Base-by-base conservation (phyloP, 2,113 vertebrate species). In the Percopsis transmontana region DNA sequence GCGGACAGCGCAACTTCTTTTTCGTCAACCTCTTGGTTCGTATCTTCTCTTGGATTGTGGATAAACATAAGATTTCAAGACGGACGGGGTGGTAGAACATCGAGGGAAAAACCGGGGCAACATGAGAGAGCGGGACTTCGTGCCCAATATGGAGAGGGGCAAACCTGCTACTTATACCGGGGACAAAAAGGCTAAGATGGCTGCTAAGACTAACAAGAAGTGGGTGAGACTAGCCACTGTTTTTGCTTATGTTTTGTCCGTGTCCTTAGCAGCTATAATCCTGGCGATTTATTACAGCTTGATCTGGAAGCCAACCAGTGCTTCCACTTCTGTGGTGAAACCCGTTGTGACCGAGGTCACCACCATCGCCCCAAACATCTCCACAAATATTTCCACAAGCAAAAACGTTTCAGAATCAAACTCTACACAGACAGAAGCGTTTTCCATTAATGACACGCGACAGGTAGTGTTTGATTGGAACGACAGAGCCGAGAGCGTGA, bases 101-200 rank as follows among this genome's bases (percentile, higher is more conserved):
- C 94, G 95, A 88, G 94, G 91, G 62, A 95, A 95, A 91, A 94
- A 93, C 80, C 91, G 95, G 91, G 94, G 91, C 86, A 93, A 94
- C 79, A 97, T 96, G 94, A 94, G 94, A 92, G 94, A 95, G 88
- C 94, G 95, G 94, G 95, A 96, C 90, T 93, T 92, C 85, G 93
- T 93, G 93, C 94, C 95, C 92, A 94, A 92, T 85, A 91, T 92
- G 90, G 96, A 97, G 92, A 93, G 95, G 93, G 95, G 96, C 90
- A 98, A 96, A 90, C 96, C 96, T 85, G 96, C 97, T 74, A 98
- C 96, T 72, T 99, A 98, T 82, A 98, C 96, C 42, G 97, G 97
- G 90, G 97, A 99, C 92, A 98, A 99, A 92, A 98, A 98, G 94
- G 97, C 97, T 84, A 97, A 96, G 91, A 97, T 98, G 95, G 95